phyloP scores from a whole-genome alignment of 2,797 vertebrate genomes.

The Sebastes umbrosus region DNA sequence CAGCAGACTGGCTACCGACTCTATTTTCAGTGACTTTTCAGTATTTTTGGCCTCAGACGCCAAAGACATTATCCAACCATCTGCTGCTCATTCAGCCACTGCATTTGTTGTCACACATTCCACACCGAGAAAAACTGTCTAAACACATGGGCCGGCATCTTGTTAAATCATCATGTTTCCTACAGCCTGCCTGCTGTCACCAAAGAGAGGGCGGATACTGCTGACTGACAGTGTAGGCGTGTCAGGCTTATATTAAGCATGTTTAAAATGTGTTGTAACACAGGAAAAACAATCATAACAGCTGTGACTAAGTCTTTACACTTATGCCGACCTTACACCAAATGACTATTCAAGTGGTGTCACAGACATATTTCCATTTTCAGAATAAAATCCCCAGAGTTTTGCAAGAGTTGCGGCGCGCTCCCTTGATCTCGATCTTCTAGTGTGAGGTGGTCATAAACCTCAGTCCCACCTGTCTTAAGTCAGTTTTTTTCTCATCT shows the following conservation, averaged over 20 bases:
- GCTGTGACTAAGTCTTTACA: no score
- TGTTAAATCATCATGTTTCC: neutral
- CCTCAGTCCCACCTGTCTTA: no score
- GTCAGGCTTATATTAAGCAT: neutral
- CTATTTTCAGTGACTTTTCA: neutral
- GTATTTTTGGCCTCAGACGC: neutral
- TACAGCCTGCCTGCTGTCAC: neutral
- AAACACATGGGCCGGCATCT: neutral
- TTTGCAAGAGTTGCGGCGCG: no score
- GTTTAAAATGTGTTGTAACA: neutral
- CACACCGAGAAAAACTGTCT: neutral
- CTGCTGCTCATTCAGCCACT: conserved; percentile 5
- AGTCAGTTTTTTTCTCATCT: no score
- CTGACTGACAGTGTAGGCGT: no score
- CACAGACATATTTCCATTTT: no score
- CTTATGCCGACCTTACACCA: no score
- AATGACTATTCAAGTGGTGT: no score
- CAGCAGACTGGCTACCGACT: neutral
- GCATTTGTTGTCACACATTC: conserved; percentile 10
- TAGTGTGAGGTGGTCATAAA: no score
- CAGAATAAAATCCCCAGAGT: no score
- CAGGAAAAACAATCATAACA: neutral
- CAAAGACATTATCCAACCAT: neutral
- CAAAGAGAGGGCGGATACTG: neutral
- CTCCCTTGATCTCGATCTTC: no score